Conservation (phyloP, 64 coral and sea anemone species). For the Montipora efflorescens region DNA sequence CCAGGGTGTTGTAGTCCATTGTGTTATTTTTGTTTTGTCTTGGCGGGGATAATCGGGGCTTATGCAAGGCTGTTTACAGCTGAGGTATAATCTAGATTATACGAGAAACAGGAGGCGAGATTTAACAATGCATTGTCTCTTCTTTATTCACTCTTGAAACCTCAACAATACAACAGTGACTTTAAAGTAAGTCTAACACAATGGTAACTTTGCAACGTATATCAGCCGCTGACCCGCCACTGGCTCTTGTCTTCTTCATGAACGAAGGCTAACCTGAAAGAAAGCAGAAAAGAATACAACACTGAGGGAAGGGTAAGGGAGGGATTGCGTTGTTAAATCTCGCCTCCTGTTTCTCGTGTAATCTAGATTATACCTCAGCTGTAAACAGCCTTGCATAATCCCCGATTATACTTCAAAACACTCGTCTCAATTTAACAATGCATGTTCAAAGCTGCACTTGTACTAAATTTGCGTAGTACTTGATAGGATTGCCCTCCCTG, state of each 20-base stretch:
- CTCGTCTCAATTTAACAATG: conserved; percentile 67
- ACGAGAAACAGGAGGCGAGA: no score
- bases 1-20: conserved; percentile 50
- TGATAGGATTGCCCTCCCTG: conserved; percentile 51
- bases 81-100: not conserved
- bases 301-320: no score
- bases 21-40: conserved; percentile 59
- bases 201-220: no score
- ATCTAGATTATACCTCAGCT: not conserved
- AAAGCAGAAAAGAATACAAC: no score
- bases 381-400: conserved; percentile 72
- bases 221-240: no score
- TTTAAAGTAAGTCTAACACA: no score
- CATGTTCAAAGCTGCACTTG: conserved; percentile 62
- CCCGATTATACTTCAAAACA: conserved; percentile 69
- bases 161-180: no score
- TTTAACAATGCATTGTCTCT: not conserved
- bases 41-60: conserved; percentile 58
- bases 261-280: no score
- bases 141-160: no score
- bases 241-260: no score
- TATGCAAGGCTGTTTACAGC: conserved; percentile 69
- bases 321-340: not conserved
- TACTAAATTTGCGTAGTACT: not conserved
- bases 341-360: no score